phyloP scores from a whole-genome alignment of 2,888 invertebrate genomes.

The Blera fallax region DNA sequence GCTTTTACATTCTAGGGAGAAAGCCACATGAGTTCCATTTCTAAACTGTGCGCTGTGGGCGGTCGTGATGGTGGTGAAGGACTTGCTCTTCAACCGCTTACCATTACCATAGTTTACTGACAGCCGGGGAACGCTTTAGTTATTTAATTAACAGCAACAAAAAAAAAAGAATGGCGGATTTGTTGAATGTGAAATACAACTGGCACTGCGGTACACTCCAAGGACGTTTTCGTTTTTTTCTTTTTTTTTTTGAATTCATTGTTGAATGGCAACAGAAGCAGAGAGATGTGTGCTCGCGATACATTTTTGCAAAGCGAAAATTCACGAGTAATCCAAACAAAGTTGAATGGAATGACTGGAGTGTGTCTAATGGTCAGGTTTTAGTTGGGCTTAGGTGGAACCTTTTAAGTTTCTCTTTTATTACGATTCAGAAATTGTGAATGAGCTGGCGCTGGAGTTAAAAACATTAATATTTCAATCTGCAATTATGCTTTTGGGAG shows the following conservation, averaged over 20 bases:
- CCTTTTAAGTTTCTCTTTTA: constrained; percentile 29
- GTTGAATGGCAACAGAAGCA: constrained; percentile 16
- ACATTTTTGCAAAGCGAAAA: constrained; percentile 17
- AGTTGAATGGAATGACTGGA: constrained; percentile 59
- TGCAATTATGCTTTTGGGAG: constrained; percentile 58
- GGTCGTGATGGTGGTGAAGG: background rate
- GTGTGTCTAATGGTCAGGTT: constrained; percentile 65
- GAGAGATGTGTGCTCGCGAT: constrained; percentile 20
- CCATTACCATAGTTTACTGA: constrained; percentile 40
- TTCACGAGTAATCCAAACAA: constrained; percentile 52
- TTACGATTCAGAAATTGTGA: constrained; percentile 33
- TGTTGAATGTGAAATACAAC: constrained; percentile 54
- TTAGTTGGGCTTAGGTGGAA: constrained; percentile 44
- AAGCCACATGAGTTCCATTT: constrained; percentile 56
- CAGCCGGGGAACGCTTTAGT: constrained; percentile 51
- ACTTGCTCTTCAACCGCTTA: constrained; percentile 11
- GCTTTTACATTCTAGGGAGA: constrained; percentile 33
- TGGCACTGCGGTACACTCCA: constrained; percentile 51
- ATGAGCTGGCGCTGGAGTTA: constrained; percentile 17
- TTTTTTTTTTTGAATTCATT: constrained; percentile 11
- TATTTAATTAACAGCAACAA: constrained; percentile 64
- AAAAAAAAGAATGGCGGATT: constrained; percentile 38
- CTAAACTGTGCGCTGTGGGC: constrained; percentile 9
- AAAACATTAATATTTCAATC: constrained; percentile 49
- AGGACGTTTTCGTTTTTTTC: constrained; percentile 35